Percentiles rank a stretch among this genome's conserved stretches.
phyloP scores from a whole-genome alignment of 1,140 invertebrate species.

The Aporrectodea caliginosa region DNA sequence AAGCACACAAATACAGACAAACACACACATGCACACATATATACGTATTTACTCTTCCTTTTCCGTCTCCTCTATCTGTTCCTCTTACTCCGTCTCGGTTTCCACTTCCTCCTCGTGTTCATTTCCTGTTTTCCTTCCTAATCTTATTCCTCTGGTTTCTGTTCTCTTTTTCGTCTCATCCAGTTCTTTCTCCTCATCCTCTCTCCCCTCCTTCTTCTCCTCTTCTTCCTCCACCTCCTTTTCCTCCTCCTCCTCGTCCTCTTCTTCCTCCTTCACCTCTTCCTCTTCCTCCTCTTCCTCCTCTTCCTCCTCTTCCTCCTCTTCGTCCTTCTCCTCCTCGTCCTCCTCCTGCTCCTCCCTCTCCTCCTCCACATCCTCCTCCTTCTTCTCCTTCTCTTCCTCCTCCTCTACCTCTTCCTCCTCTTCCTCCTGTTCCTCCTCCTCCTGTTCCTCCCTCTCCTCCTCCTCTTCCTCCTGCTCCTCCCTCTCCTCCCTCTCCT shows the following conservation, averaged over 20 bases:
- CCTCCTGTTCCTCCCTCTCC: no score
- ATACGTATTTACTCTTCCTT: no score
- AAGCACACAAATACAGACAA: no score
- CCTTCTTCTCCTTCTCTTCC: no score
- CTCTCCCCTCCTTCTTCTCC: not conserved
- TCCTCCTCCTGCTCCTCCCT: not conserved
- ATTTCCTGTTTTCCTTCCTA: not conserved
- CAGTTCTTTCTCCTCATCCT: not conserved
- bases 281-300: not conserved
- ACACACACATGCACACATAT: no score
- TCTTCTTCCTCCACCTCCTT: not conserved
- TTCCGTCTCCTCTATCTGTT: no score
- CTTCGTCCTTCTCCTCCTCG: not conserved
- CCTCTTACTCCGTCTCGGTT: slow-evolving; percentile 32
- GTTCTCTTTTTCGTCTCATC: not conserved
- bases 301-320: not conserved
- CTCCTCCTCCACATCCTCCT: not conserved
- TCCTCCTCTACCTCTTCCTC: no score
- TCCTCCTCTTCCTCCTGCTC: no score
- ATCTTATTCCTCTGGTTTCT: not conserved
- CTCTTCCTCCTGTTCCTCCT: no score
- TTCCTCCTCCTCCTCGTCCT: not conserved
- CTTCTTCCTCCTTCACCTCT: not conserved
- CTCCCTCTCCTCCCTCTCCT: no score
- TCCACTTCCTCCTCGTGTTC: slow-evolving; percentile 30